Evolutionary conservation across 2,888 invertebrate species (phyloP).

Genomic region (Seladonia tumulorum): DNA sequence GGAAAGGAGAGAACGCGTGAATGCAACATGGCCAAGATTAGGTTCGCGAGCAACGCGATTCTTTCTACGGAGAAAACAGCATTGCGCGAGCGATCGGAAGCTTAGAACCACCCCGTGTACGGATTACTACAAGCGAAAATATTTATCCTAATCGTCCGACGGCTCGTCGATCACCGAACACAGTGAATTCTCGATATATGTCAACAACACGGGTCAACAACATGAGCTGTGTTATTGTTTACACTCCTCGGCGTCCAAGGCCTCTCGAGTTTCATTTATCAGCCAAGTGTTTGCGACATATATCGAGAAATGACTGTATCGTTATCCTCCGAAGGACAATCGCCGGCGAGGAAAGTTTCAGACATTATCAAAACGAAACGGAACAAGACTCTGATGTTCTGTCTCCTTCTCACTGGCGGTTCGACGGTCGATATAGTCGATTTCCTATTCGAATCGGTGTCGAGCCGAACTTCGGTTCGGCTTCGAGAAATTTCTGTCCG

Average conservation of each 20-base stretch:
- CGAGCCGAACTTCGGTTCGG: background rate
- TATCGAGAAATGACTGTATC: no score
- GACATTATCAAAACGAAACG: background rate
- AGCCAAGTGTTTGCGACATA: no score
- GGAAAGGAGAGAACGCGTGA: background rate
- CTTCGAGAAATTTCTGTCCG: background rate
- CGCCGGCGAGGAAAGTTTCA: background rate
- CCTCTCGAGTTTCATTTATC: no score
- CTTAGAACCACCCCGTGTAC: slow-evolving; percentile 32
- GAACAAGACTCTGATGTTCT: background rate
- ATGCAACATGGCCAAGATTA: background rate
- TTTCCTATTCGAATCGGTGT: background rate
- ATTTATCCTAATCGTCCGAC: slow-evolving; percentile 21
- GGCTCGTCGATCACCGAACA: background rate
- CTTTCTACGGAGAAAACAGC: background rate
- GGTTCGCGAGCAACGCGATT: background rate
- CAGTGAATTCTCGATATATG: no score
- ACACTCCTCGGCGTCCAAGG: no score
- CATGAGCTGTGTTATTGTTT: no score
- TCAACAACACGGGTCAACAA: no score
- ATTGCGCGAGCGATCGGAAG: background rate
- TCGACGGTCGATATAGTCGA: background rate
- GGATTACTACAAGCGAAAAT: slow-evolving; percentile 42
- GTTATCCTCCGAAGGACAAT: background rate
- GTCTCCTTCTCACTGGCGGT: background rate